A percentile compares a stretch with the other conserved stretches of the same genome.
These are phyloP conservation scores for Pelobates cultripes DNA, from an alignment of 2,797 vertebrate genomes.

Conservation along the genomic window DNA sequence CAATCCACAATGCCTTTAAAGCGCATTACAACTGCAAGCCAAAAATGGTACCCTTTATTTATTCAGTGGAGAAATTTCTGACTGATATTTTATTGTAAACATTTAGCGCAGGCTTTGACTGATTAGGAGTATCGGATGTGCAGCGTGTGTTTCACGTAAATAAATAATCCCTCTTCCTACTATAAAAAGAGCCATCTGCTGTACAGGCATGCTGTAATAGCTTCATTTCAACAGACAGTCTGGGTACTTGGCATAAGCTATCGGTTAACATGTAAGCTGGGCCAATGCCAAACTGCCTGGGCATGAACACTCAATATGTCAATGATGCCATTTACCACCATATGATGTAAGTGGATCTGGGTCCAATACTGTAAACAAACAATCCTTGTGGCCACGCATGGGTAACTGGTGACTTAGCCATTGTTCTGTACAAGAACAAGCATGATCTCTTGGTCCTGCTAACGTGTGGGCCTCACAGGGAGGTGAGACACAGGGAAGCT, in stretches of 20 bases:
- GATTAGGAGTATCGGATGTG: no score
- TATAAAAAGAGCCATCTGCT: background rate
- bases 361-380: constrained; percentile 22
- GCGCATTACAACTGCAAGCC: no score
- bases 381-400: constrained; percentile 6
- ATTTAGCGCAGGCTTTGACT: no score
- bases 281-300: constrained; percentile 18
- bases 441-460: background rate
- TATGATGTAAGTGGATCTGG: constrained; percentile 12
- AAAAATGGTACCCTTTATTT: no score
- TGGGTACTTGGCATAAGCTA: constrained; percentile 21
- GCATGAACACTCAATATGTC: rapidly evolving
- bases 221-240: constrained; percentile 7
- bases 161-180: background rate
- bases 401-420: background rate
- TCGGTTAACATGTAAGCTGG: background rate
- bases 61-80: no score
- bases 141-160: background rate
- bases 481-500: background rate
- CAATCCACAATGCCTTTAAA: no score
- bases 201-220: background rate
- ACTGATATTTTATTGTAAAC: no score
- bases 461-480: background rate
- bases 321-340: constrained; percentile 3
- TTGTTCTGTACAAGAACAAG: background rate